phyloP scores from a whole-genome alignment of 2,797 vertebrate genomes.

The Phataginus tetradactyla region DNA sequence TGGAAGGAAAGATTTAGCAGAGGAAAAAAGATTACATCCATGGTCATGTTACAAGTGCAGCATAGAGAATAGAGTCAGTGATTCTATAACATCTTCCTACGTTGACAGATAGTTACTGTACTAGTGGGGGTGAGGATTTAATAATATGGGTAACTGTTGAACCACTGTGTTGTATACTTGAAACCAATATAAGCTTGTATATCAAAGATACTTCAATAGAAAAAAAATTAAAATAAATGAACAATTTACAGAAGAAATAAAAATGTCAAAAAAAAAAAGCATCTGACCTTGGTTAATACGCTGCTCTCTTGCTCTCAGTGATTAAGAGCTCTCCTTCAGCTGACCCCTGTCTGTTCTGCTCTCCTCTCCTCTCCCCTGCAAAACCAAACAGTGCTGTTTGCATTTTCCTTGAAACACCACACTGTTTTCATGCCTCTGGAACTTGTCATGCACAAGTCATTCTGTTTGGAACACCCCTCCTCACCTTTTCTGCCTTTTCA shows the following conservation, averaged over 20 bases:
- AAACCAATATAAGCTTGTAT: no score
- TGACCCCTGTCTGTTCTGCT: neutral
- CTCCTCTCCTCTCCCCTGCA: neutral
- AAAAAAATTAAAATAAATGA: no score
- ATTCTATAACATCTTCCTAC: no score
- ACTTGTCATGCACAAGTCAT: neutral
- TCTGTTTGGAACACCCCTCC: neutral
- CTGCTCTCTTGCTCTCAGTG: neutral
- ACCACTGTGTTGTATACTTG: no score
- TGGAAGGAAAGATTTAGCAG: slow-evolving; percentile 22
- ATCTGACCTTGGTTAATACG: neutral
- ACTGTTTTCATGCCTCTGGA: neutral
- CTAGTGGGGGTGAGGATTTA: no score
- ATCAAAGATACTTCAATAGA: no score
- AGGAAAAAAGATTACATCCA: neutral
- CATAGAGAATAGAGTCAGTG: no score
- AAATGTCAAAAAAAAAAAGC: neutral
- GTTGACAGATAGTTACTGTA: no score
- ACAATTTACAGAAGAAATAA: no score
- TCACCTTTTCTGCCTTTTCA: neutral
- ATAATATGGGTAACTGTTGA: no score
- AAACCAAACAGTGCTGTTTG: neutral
- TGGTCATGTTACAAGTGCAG: no score
- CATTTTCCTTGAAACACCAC: neutral
- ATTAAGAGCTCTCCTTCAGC: neutral